These are phyloP conservation scores for Morelia viridis DNA, from an alignment of 2,797 vertebrate species.

Conservation along the genomic window DNA sequence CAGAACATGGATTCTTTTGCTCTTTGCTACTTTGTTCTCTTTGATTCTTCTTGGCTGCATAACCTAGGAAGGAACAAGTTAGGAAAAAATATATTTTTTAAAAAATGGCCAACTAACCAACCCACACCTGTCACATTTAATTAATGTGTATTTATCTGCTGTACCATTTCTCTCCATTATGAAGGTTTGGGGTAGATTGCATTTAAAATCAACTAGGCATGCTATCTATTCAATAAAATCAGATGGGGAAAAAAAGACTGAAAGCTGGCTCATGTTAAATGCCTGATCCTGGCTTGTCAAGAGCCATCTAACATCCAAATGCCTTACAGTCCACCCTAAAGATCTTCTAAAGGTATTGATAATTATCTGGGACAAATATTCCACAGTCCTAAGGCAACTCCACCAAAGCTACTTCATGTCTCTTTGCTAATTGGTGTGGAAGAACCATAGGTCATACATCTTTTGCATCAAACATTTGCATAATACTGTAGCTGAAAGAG, in stretches of 20 bases:
- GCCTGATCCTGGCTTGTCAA: neutral
- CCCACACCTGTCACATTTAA: neutral
- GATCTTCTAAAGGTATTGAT: neutral
- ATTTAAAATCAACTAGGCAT: neutral
- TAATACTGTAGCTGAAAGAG: neutral
- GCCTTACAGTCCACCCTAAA: neutral
- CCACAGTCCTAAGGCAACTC: neutral
- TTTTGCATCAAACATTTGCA: neutral
- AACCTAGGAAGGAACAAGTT: neutral
- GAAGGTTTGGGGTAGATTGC: neutral
- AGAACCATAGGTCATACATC: neutral
- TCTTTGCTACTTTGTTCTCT: neutral
- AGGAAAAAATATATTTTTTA: neutral
- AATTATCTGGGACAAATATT: neutral
- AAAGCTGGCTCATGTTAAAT: neutral
- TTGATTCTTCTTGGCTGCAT: conserved; percentile 6
- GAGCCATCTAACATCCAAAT: neutral
- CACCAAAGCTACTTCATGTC: neutral
- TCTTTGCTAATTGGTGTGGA: neutral
- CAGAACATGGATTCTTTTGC: neutral
- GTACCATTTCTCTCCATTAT: neutral
- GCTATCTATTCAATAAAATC: neutral
- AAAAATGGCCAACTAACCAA: neutral
- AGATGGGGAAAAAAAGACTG: neutral
- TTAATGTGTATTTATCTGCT: neutral